Evolutionary conservation across 2,888 invertebrate species (phyloP).

Genomic region (Agrilus cyanescens): DNA sequence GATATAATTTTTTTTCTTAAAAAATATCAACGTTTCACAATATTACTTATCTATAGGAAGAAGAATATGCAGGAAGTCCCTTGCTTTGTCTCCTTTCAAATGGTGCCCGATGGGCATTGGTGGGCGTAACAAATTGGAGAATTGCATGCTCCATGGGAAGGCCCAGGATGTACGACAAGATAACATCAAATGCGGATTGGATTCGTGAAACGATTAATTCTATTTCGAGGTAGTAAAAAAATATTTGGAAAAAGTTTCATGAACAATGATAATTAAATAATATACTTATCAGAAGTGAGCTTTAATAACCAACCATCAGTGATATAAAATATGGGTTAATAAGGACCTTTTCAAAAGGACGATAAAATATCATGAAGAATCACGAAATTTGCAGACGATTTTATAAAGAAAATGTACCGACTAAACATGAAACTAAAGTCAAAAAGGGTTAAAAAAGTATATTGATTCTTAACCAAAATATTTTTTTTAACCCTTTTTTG

Average conservation of each 20-base stretch:
- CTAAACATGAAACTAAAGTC: too few relatives aligned
- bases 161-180: slow-evolving; percentile 72
- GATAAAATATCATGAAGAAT: too few relatives aligned
- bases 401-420: too few relatives aligned
- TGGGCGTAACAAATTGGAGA: slow-evolving; percentile 75
- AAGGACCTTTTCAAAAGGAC: too few relatives aligned
- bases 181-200: slow-evolving; percentile 76
- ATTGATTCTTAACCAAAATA: too few relatives aligned
- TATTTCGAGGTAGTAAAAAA: slow-evolving; percentile 14
- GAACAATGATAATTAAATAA: not conserved
- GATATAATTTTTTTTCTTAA: too few relatives aligned
- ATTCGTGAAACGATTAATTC: slow-evolving; percentile 61
- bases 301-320: slow-evolving; percentile 1
- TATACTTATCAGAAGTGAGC: not conserved
- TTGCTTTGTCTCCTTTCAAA: slow-evolving; percentile 67
- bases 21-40: too few relatives aligned
- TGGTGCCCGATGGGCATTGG: slow-evolving; percentile 63
- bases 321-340: too few relatives aligned
- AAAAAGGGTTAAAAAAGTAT: too few relatives aligned
- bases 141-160: slow-evolving; percentile 71
- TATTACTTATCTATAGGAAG: slow-evolving; percentile 56
- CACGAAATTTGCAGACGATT: too few relatives aligned
- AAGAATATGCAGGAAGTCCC: slow-evolving; percentile 79
- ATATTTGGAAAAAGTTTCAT: not conserved
- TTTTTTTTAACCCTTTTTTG: too few relatives aligned